Percentiles rank a stretch among this genome's conserved stretches.
These are phyloP conservation scores for Leptogaster cylindrica DNA, from an alignment of 2,888 invertebrate species.

Conservation along the genomic window DNA sequence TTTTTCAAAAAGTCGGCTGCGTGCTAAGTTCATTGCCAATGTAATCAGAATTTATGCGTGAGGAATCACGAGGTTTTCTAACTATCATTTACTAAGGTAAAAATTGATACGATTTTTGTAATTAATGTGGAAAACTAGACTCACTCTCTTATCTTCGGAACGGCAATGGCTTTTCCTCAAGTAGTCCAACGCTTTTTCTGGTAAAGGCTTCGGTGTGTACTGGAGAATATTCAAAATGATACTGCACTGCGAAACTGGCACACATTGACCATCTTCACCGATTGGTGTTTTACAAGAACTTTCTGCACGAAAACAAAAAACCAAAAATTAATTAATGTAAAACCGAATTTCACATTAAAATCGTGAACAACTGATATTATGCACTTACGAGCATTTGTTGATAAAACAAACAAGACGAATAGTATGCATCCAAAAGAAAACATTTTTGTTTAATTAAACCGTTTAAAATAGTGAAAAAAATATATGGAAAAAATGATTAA, in stretches of 20 bases:
- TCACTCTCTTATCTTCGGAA: constrained; percentile 24
- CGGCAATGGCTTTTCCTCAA: constrained; percentile 36
- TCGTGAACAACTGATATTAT: neutral
- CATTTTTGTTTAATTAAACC: too few species aligned
- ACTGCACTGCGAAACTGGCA: constrained; percentile 34
- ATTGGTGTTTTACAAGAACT: constrained; percentile 40
- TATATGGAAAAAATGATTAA: too few species aligned
- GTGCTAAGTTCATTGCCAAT: too few species aligned
- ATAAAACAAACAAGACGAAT: neutral
- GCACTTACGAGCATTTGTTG: constrained; percentile 22
- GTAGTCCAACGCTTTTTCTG: constrained; percentile 9
- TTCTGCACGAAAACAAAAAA: constrained; percentile 21
- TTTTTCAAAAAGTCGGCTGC: too few species aligned
- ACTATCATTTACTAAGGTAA: too few species aligned
- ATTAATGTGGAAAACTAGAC: too few species aligned
- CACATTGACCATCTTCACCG: constrained; percentile 34
- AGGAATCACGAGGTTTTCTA: too few species aligned
- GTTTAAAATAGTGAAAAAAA: too few species aligned
- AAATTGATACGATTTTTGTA: too few species aligned
- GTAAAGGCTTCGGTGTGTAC: constrained; percentile 19
- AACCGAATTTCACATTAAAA: neutral
- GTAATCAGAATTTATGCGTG: too few species aligned
- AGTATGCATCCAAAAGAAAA: neutral
- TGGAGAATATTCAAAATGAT: constrained; percentile 12
- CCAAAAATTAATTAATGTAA: neutral